phyloP scores from a whole-genome alignment of 1,140 invertebrate genomes.

The Trypoxylus dichotomus region DNA sequence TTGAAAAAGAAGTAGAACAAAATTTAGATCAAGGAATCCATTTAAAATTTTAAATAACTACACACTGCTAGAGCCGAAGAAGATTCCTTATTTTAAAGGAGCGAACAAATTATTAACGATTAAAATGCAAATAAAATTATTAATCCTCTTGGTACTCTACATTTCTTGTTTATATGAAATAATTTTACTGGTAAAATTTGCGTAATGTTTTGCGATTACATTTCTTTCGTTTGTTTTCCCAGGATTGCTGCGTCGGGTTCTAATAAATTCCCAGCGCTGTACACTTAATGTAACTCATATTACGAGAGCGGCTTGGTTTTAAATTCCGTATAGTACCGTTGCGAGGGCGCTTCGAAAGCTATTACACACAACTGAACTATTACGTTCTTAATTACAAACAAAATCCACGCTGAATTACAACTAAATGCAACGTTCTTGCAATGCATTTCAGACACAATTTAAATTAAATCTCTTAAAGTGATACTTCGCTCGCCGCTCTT shows the following conservation, averaged over 20 bases:
- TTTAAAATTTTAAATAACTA: no score
- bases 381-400: constrained; percentile 25
- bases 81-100: no score
- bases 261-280: constrained; percentile 11
- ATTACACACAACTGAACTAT: constrained; percentile 24
- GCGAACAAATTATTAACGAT: no score
- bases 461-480: constrained; percentile 16
- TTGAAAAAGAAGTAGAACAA: no score
- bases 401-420: constrained; percentile 22
- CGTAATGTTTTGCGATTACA: not conserved
- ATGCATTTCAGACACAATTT: constrained; percentile 15
- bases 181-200: no score
- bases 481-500: not conserved
- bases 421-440: constrained; percentile 6
- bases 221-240: not conserved
- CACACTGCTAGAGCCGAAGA: no score
- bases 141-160: no score
- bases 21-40: no score
- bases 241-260: not conserved
- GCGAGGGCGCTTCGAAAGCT: constrained; percentile 8
- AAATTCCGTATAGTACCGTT: not conserved
- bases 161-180: no score
- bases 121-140: no score
- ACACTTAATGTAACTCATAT: constrained; percentile 20
- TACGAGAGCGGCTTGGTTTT: not conserved